phyloP scores from a whole-genome alignment of 2,797 vertebrate species.

The Macroramphosus scolopax region DNA sequence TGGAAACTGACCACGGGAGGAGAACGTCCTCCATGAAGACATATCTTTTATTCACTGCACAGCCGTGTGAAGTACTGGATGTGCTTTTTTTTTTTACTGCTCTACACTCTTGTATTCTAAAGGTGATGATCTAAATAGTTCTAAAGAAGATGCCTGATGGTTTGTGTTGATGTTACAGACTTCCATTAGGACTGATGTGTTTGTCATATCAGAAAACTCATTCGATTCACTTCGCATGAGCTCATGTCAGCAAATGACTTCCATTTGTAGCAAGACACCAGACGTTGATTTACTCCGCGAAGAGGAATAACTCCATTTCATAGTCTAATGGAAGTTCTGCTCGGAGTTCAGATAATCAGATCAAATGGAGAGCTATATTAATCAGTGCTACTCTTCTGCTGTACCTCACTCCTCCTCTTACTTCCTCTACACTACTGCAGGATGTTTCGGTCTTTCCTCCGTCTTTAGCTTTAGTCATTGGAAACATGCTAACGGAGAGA shows the following conservation, averaged over 20 bases:
- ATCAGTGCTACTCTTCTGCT: slow-evolving; percentile 22
- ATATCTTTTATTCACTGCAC: slow-evolving; percentile 11
- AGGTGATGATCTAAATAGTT: slow-evolving; percentile 23
- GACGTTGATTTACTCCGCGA: slow-evolving; percentile 42
- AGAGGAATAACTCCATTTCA: slow-evolving; percentile 57
- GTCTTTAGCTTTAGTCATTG: slow-evolving; percentile 38
- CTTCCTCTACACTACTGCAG: slow-evolving; percentile 23
- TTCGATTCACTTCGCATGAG: slow-evolving; percentile 47
- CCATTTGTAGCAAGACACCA: slow-evolving; percentile 50
- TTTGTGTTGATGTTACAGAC: slow-evolving; percentile 38
- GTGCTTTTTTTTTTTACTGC: slow-evolving; percentile 9
- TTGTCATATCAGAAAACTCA: slow-evolving; percentile 37
- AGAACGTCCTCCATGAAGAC: neutral
- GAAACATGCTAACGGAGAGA: slow-evolving; percentile 62
- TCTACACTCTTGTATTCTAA: slow-evolving; percentile 18
- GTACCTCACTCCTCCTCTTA: slow-evolving; percentile 11
- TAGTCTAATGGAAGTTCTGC: slow-evolving; percentile 56
- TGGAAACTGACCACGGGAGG: slow-evolving; percentile 7
- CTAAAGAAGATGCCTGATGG: slow-evolving; percentile 18
- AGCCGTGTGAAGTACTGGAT: slow-evolving; percentile 12
- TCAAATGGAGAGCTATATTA: slow-evolving; percentile 54
- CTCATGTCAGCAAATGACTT: slow-evolving; percentile 58
- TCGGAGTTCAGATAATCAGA: slow-evolving; percentile 55
- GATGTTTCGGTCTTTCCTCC: slow-evolving; percentile 20
- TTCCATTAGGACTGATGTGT: slow-evolving; percentile 35